These are phyloP conservation scores for Sylvilagus bachmani DNA, from an alignment of 2,113 vertebrate species.

Conservation along the genomic window DNA sequence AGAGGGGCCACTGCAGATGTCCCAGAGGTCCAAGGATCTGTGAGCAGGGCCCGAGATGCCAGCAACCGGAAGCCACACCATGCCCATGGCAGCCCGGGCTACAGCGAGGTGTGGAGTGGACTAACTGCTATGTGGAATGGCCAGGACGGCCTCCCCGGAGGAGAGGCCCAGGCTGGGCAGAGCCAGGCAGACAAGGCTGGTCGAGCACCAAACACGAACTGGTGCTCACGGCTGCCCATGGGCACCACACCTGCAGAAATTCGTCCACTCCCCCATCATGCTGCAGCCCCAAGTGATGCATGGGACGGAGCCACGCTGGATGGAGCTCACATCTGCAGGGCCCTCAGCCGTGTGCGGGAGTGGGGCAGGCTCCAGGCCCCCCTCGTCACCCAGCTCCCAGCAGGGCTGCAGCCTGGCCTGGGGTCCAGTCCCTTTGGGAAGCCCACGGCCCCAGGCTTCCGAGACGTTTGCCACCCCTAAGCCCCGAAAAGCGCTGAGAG, in stretches of 20 bases:
- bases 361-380: background rate
- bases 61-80: background rate
- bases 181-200: background rate
- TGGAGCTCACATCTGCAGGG: background rate
- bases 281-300: background rate
- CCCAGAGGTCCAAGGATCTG: background rate
- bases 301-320: background rate
- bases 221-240: background rate
- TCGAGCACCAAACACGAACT: background rate
- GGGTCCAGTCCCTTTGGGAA: background rate
- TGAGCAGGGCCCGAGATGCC: background rate
- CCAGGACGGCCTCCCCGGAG: too few relatives aligned
- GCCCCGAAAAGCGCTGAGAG: background rate
- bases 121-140: too few relatives aligned
- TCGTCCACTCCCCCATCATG: too few relatives aligned
- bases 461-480: background rate
- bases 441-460: background rate
- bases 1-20: background rate
- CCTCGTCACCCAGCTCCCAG: fast-evolving
- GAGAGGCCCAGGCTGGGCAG: background rate
- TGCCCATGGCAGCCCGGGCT: background rate
- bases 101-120: background rate
- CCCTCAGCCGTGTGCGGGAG: too few relatives aligned
- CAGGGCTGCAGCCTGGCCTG: too few relatives aligned
- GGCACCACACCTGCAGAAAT: background rate